These are phyloP conservation scores for Phylloscopus whistleri DNA, from an alignment of 2,113 vertebrate genomes.

Conservation along the genomic window DNA sequence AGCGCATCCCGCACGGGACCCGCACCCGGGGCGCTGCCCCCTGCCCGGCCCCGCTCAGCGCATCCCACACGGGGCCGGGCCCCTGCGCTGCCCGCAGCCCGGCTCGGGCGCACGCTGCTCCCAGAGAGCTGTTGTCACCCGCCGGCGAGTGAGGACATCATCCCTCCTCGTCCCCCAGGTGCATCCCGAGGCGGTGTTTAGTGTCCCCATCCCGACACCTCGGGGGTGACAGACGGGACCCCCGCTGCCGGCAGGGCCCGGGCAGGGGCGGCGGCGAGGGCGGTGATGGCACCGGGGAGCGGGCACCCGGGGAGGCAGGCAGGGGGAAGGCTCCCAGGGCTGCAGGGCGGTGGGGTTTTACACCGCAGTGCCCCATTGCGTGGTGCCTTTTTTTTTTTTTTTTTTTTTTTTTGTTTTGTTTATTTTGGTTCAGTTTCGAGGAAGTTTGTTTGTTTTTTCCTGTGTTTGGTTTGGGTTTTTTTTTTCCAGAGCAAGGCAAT, in stretches of 20 bases:
- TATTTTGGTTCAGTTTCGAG: not conserved
- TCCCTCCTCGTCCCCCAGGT: rapidly evolving
- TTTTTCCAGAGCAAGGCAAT: not conserved
- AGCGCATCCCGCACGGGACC: not conserved
- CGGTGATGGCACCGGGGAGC: not conserved
- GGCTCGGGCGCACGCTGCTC: not conserved
- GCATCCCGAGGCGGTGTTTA: not conserved
- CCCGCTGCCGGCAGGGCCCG: not conserved
- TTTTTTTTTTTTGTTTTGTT: too few relatives aligned
- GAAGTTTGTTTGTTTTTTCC: not conserved
- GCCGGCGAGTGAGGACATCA: rapidly evolving
- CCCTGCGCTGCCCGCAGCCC: not conserved
- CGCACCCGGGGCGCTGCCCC: not conserved
- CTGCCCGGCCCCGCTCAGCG: not conserved
- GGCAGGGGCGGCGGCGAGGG: not conserved
- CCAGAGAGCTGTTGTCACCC: not conserved
- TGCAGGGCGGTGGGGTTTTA: not conserved
- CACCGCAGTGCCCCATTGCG: not conserved
- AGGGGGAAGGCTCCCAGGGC: not conserved
- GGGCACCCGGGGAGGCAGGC: too few relatives aligned
- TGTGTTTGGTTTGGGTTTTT: not conserved
- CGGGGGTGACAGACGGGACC: not conserved
- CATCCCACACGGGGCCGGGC: not conserved
- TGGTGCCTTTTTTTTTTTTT: not conserved
- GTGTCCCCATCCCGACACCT: not conserved